A percentile compares a stretch with the other conserved stretches of the same genome.
phyloP scores from a whole-genome alignment of 1,140 invertebrate genomes.

The Acromyrmex echinatior region DNA sequence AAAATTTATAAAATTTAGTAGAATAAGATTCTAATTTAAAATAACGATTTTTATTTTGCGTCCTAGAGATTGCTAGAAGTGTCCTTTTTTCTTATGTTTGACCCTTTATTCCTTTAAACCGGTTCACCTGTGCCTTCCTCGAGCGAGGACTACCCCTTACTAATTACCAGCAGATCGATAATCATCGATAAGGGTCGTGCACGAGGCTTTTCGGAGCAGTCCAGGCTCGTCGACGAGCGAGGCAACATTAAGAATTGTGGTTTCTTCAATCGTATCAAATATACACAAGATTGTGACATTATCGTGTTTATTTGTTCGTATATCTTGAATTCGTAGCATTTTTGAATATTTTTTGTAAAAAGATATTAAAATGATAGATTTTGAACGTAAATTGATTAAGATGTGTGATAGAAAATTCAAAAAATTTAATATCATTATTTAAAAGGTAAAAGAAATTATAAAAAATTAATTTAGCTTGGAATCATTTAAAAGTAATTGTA shows the following conservation, averaged over 20 bases:
- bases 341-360: not conserved
- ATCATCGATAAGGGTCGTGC: constrained; percentile 64
- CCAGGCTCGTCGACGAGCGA: constrained; percentile 27
- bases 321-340: not conserved
- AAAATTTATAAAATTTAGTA: not conserved
- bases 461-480: not conserved
- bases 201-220: constrained; percentile 44
- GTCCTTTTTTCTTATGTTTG: not conserved
- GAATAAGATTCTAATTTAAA: not conserved
- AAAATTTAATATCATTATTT: not conserved
- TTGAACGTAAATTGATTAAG: not conserved
- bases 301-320: not conserved
- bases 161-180: constrained; percentile 71
- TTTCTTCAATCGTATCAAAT: constrained; percentile 31
- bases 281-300: constrained; percentile 5
- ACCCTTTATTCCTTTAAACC: not conserved
- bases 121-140: constrained; percentile 33
- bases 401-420: not conserved
- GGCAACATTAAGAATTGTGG: constrained; percentile 22
- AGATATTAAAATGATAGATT: not conserved
- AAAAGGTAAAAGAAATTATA: constrained; percentile 11
- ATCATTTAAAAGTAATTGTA: not conserved
- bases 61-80: not conserved
- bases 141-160: constrained; percentile 27
- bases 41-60: not conserved